A percentile compares a stretch with the other conserved stretches of the same genome.
Evolutionary conservation across 2,797 vertebrate species (phyloP).

Genomic region (Smutsia gigantea): DNA sequence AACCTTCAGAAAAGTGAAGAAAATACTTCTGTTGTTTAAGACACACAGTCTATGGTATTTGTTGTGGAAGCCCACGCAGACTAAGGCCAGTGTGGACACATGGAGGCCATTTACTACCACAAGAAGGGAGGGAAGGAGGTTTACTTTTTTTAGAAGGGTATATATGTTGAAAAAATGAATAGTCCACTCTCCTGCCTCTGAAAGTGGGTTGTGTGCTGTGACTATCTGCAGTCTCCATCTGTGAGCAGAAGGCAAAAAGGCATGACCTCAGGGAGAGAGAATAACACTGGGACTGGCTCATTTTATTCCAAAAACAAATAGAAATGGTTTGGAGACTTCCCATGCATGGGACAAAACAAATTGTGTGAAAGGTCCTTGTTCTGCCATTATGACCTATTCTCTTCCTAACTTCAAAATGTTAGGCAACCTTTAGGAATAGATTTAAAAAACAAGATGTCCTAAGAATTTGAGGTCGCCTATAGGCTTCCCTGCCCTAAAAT

Average conservation of each 20-base stretch:
- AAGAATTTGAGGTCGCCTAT: neutral
- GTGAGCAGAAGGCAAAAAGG: neutral
- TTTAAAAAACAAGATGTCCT: neutral
- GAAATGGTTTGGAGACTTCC: conserved; percentile 13
- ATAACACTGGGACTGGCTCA: neutral
- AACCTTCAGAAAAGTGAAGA: neutral
- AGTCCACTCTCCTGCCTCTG: neutral
- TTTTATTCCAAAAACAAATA: neutral
- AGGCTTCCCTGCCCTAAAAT: neutral
- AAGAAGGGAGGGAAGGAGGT: neutral
- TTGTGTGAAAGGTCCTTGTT: neutral
- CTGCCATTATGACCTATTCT: neutral
- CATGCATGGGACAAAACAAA: neutral
- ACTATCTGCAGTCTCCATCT: neutral
- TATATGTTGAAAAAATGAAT: neutral
- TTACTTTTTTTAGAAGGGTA: neutral
- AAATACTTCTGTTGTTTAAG: neutral
- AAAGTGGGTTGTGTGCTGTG: neutral
- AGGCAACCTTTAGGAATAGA: neutral
- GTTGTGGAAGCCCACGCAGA: neutral
- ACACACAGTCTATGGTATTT: neutral
- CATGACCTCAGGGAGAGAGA: neutral
- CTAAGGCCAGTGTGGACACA: neutral
- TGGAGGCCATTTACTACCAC: neutral
- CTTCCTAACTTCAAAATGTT: conserved; percentile 27